phyloP scores from a whole-genome alignment of 1,140 invertebrate genomes.

The Pseudomyrmex sp. region DNA sequence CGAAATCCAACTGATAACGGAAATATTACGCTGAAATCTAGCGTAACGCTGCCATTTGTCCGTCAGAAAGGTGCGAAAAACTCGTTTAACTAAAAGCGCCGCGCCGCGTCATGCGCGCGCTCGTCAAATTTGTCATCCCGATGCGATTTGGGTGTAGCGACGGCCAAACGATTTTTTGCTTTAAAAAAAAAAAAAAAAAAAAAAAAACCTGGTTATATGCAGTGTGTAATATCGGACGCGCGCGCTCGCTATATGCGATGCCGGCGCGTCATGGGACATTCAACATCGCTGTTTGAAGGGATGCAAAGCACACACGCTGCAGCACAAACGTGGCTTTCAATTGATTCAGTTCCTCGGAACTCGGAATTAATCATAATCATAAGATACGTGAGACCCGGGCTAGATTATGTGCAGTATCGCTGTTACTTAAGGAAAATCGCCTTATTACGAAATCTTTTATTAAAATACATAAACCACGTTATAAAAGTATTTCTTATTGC shows the following conservation, averaged over 20 bases:
- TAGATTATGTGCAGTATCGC: not conserved
- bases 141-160: conserved; percentile 6
- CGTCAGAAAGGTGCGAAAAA: conserved; percentile 13
- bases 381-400: not conserved
- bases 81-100: conserved; percentile 11
- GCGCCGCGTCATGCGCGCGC: not conserved
- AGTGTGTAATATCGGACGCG: conserved; percentile 27
- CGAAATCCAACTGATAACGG: not conserved
- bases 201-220: not conserved
- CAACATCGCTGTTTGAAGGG: conserved; percentile 14
- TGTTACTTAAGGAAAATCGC: not conserved
- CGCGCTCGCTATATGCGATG: not conserved
- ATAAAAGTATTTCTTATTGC: not conserved
- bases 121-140: conserved; percentile 28
- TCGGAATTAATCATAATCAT: conserved; percentile 6
- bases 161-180: conserved; percentile 2
- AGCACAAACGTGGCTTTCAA: not conserved
- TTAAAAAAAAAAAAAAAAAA: too few relatives aligned
- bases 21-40: conserved; percentile 2
- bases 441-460: not conserved
- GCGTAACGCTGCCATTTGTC: not conserved
- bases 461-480: not conserved
- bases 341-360: conserved; percentile 1
- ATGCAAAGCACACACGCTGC: not conserved
- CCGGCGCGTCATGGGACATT: conserved; percentile 24